phyloP scores from a whole-genome alignment of 2,113 vertebrate species.

The Diphyllodes magnificus region DNA sequence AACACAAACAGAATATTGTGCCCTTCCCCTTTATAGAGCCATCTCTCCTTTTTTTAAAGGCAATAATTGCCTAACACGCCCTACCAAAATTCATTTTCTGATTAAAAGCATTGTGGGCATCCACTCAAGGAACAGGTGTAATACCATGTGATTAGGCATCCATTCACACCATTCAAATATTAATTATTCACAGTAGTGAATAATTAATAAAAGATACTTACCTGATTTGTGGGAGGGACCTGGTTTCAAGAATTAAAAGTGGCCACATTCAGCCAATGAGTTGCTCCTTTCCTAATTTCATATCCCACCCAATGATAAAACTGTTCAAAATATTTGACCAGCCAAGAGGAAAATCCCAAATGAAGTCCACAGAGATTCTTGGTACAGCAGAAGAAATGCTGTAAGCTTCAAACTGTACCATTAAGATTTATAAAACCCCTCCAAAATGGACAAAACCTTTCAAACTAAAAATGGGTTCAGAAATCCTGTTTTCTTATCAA shows the following conservation, averaged over 20 bases:
- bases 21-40: not conserved
- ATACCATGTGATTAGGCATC: not conserved
- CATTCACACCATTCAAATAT: not conserved
- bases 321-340: not conserved
- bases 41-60: not conserved
- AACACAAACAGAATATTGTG: not conserved
- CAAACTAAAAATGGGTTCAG: not conserved
- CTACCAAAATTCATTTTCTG: not conserved
- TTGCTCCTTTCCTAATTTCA: not conserved
- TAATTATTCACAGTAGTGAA: not conserved
- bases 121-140: not conserved
- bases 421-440: not conserved
- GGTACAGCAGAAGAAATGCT: not conserved
- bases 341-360: not conserved
- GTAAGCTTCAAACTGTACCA: not conserved
- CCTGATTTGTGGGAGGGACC: not conserved
- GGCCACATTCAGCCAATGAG: not conserved
- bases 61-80: not conserved
- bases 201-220: not conserved
- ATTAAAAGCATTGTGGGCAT: not conserved
- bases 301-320: not conserved
- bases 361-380: not conserved
- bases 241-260: not conserved
- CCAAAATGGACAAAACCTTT: not conserved
- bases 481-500: not conserved